Conservation (phyloP, 2,888 invertebrate species). For the Petrophora chlorosata region DNA sequence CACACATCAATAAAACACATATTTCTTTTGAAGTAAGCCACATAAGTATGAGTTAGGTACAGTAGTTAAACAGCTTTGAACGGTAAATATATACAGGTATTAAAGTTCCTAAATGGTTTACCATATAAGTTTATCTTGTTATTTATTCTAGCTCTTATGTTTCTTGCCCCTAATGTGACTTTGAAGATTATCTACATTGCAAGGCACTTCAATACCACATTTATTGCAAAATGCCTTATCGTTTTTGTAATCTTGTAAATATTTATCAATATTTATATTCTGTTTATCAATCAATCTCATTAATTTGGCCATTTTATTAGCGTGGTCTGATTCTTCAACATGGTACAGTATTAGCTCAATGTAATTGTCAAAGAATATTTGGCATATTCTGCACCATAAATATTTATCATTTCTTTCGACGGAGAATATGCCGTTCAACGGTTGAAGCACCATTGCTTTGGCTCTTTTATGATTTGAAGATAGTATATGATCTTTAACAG, state of each 20-base stretch:
- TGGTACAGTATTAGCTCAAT: conserved; percentile 55
- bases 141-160: too few species aligned
- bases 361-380: conserved; percentile 55
- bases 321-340: conserved; percentile 48
- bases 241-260: conserved; percentile 51
- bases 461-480: conserved; percentile 45
- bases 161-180: conserved; percentile 51
- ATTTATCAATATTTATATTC: conserved; percentile 53
- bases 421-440: conserved; percentile 59
- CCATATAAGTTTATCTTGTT: too few species aligned
- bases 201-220: conserved; percentile 51
- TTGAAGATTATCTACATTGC: conserved; percentile 54
- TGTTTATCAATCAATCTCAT: conserved; percentile 48
- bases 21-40: too few species aligned
- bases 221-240: conserved; percentile 52
- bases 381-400: conserved; percentile 62
- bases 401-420: conserved; percentile 49
- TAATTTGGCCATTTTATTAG: conserved; percentile 43
- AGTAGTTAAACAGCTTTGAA: too few species aligned
- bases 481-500: conserved; percentile 41
- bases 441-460: conserved; percentile 53
- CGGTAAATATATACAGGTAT: too few species aligned
- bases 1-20: too few species aligned
- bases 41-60: too few species aligned
- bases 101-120: too few species aligned